Base-by-base conservation (phyloP, 1,140 invertebrate species). In the Penaeus vannamei region DNA sequence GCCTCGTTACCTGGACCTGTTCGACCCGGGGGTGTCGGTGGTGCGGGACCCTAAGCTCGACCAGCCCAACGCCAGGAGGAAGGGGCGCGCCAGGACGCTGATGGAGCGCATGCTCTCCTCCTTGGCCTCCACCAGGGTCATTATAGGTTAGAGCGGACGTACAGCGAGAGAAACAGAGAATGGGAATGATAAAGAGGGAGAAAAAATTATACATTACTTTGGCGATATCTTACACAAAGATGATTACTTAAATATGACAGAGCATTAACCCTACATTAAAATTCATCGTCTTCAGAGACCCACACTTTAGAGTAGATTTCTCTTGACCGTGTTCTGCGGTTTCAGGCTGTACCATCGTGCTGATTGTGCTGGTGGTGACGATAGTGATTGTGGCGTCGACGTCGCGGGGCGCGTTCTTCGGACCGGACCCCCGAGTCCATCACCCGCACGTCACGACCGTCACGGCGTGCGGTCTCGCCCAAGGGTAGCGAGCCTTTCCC, bases 401-500 rank as follows among this genome's bases (percentile, higher is more conserved):
- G 94, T 94, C 14, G 93, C 94, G 92, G 93, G 82, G 64, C 76
- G 64, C 79, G 61, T 87, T 81, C 81, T 92, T 87, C 76, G 72
- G 19, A 2, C 87, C 79, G 83, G 92, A 92, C 93, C 91, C 94
- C 89, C 93, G 94, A 0, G 87, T 96, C n/a, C 94, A 96, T 91
- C 96, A 95, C n/a, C 95, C 95, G 86, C 96, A 94, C 91, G 94
- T 97, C 0, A 94, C 95, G 53, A 95, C 96, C 0, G 94, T 95
- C 36, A 97, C 96, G 22, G 94, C 95, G 1, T 98, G 97, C 92
- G 97, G 97, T 82, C 93, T 93, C 20, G 95, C 97, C 29, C 95
- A 97, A 93, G 97, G 97, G 95, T 95, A 92, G 92, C 92, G 92
- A 36, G 29, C 19, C 12, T 59, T 26, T 26, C 7, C 29, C 10